Percentiles rank a stretch among this genome's conserved stretches.
phyloP scores from a whole-genome alignment of 2,113 vertebrate species.

The Oryzias woworae region DNA sequence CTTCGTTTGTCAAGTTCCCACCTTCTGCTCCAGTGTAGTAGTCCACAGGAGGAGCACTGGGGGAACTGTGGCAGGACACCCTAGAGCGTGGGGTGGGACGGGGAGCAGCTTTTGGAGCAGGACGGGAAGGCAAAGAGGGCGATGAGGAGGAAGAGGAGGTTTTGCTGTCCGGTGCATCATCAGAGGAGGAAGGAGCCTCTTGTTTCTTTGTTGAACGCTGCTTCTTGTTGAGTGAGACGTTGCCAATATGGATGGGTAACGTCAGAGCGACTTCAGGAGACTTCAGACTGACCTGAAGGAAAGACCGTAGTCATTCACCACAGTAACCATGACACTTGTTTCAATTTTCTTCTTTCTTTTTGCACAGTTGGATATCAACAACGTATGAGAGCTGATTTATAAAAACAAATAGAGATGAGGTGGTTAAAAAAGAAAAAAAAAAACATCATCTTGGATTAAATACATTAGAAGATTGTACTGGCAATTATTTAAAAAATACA shows the following conservation, averaged over 20 bases:
- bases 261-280: conserved; percentile 84
- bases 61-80: conserved; percentile 36
- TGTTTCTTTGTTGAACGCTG: conserved; percentile 54
- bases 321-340: too few species aligned
- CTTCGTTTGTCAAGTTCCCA: conserved; percentile 51
- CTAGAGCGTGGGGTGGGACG: conserved; percentile 49
- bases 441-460: too few species aligned
- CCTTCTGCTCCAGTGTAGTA: conserved; percentile 54
- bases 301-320: not conserved
- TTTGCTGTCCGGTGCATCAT: conserved; percentile 14
- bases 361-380: too few species aligned
- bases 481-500: too few species aligned
- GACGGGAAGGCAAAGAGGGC: conserved; percentile 35
- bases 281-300: conserved; percentile 86
- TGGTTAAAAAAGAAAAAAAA: too few species aligned
- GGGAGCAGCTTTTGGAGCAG: conserved; percentile 65
- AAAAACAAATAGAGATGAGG: too few species aligned
- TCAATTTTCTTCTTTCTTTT: too few species aligned
- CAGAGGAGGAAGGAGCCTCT: conserved; percentile 22
- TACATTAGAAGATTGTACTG: too few species aligned
- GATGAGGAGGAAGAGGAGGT: not conserved
- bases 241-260: conserved; percentile 90
- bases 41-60: conserved; percentile 86
- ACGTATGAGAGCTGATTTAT: too few species aligned
- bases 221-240: conserved; percentile 84